Percentiles rank a stretch among this genome's conserved stretches.
phyloP scores from a whole-genome alignment of 2,888 invertebrate genomes.

The Tenthredo mesomela region DNA sequence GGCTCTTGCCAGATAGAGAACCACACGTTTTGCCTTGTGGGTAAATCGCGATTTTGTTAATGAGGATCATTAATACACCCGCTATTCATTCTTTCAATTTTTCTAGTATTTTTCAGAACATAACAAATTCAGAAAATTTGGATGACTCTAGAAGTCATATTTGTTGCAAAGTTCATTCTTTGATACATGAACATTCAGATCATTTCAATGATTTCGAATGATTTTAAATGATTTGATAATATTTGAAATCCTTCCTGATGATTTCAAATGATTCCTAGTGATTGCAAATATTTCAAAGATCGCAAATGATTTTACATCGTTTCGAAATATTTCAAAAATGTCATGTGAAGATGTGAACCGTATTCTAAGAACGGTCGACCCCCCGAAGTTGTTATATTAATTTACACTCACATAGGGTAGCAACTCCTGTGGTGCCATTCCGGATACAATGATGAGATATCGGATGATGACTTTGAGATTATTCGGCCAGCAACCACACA shows the following conservation, averaged over 20 bases:
- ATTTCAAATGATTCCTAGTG: not conserved
- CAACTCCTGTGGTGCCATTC: slow-evolving; percentile 97
- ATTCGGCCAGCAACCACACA: slow-evolving; percentile 98
- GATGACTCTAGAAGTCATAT: not conserved
- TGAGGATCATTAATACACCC: not conserved
- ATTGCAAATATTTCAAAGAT: no score
- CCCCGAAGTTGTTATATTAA: not conserved
- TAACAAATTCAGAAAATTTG: not conserved
- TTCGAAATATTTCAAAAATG: not conserved
- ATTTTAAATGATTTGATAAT: not conserved
- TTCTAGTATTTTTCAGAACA: not conserved
- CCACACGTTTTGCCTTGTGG: slow-evolving; percentile 94
- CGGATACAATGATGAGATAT: slow-evolving; percentile 97
- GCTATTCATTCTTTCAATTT: not conserved
- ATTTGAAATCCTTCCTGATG: no score
- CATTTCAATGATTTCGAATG: not conserved
- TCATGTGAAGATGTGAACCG: not conserved
- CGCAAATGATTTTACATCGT: not conserved
- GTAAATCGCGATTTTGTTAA: slow-evolving; percentile 15
- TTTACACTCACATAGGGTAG: slow-evolving; percentile 90
- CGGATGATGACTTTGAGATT: slow-evolving; percentile 98
- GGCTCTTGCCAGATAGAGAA: slow-evolving; percentile 94
- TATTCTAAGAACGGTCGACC: not conserved
- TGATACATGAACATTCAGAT: not conserved
- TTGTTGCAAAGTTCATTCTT: not conserved